A percentile compares a stretch with the other conserved stretches of the same genome.
phyloP scores from a whole-genome alignment of 2,113 vertebrate species.

The Saccopteryx leptura region DNA sequence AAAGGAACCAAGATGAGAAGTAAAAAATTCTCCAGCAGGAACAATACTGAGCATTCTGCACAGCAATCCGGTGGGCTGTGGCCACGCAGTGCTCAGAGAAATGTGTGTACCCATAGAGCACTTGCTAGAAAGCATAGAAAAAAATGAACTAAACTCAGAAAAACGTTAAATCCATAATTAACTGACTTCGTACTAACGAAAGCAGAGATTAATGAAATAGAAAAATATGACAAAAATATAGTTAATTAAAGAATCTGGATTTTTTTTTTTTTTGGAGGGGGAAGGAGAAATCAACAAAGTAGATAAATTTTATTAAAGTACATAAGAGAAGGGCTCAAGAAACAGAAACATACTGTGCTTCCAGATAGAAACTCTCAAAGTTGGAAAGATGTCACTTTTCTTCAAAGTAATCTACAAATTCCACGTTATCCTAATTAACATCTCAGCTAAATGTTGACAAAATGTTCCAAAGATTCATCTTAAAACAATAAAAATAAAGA shows the following conservation, averaged over 20 bases:
- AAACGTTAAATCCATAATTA: slow-evolving; percentile 16
- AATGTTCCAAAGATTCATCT: background rate
- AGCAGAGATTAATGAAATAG: background rate
- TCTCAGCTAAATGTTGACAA: background rate
- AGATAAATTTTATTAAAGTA: background rate
- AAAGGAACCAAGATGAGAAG: background rate
- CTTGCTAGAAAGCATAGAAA: background rate
- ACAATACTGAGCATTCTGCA: background rate
- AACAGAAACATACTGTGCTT: background rate
- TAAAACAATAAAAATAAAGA: background rate
- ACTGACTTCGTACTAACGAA: background rate
- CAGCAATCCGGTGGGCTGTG: background rate
- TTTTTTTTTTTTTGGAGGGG: no score
- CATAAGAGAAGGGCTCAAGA: background rate
- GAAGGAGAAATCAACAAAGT: background rate
- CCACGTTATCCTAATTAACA: background rate
- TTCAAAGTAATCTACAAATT: slow-evolving; percentile 24
- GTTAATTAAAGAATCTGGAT: background rate
- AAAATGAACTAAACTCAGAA: background rate
- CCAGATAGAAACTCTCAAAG: background rate
- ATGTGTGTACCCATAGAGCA: no score
- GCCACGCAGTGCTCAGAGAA: background rate
- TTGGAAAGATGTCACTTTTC: background rate
- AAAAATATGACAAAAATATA: background rate
- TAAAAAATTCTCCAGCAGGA: background rate